These are phyloP conservation scores for Sipha flava DNA, from an alignment of 1,140 invertebrate species.

Conservation along the genomic window DNA sequence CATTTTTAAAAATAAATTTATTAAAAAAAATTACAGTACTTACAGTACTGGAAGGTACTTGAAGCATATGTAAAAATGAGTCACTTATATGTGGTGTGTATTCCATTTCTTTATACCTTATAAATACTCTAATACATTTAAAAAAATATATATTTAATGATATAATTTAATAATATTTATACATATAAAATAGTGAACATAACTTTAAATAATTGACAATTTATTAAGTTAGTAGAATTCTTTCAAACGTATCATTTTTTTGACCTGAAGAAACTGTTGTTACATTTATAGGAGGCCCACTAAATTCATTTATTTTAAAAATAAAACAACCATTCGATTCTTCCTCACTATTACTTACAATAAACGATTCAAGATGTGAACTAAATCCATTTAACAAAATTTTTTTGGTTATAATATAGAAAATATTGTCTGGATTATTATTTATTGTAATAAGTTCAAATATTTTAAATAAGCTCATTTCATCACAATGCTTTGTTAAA, in stretches of 20 bases:
- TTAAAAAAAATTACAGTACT: no score
- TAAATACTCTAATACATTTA: no score
- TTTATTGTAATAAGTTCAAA: not conserved
- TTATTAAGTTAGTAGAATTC: not conserved
- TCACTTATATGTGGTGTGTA: no score
- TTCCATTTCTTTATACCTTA: no score
- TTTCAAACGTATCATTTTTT: not conserved
- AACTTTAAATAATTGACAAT: not conserved
- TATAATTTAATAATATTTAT: not conserved
- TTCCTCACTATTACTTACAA: not conserved
- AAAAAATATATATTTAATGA: no score
- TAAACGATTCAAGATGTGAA: not conserved
- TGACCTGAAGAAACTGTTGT: not conserved
- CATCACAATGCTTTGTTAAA: not conserved
- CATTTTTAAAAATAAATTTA: no score
- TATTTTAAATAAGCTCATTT: not conserved
- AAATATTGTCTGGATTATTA: not conserved
- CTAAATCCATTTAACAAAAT: not conserved
- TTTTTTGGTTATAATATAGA: not conserved
- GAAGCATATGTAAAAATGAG: no score
- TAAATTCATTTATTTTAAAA: not conserved
- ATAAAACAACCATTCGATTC: not conserved
- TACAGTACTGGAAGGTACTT: no score
- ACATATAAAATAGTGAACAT: not conserved
- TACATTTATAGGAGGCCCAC: not conserved